These are phyloP conservation scores for Leptobrachium ailaonicum DNA, from an alignment of 2,113 vertebrate genomes.

Conservation along the genomic window DNA sequence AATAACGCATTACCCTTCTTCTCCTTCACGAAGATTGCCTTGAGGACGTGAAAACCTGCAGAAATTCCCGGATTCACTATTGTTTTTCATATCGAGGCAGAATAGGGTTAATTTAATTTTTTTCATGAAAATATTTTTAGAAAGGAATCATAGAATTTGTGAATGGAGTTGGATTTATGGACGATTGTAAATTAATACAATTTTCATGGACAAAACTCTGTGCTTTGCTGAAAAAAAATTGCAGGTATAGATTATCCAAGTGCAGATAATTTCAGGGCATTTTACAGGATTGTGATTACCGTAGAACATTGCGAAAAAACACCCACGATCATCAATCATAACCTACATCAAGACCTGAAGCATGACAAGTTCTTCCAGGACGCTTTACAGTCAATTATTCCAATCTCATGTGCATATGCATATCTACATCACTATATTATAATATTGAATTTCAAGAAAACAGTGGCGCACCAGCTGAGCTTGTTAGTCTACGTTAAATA, in stretches of 20 bases:
- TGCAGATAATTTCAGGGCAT: neutral
- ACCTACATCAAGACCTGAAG: neutral
- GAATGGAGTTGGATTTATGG: neutral
- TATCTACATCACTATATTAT: too few relatives aligned
- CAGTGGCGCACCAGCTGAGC: too few relatives aligned
- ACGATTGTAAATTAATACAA: conserved; percentile 5
- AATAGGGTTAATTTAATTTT: conserved; percentile 32
- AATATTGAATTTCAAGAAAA: too few relatives aligned
- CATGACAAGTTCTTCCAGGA: neutral
- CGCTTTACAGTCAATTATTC: neutral
- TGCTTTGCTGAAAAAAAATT: neutral
- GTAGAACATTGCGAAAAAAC: conserved; percentile 4
- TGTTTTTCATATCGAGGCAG: neutral
- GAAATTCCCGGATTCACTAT: neutral
- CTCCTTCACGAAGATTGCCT: conserved; percentile 29
- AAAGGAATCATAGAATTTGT: conserved; percentile 5
- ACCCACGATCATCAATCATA: neutral
- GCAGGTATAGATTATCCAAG: conserved; percentile 10
- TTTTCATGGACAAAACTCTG: neutral
- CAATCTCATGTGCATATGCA: neutral
- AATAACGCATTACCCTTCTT: conserved; percentile 31
- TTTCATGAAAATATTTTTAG: neutral
- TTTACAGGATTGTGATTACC: neutral
- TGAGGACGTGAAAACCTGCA: conserved; percentile 4
- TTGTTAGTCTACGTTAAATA: too few relatives aligned